Evolutionary conservation across 2,797 vertebrate species (phyloP).

Genomic region (Cercopithecus hamlyni): DNA sequence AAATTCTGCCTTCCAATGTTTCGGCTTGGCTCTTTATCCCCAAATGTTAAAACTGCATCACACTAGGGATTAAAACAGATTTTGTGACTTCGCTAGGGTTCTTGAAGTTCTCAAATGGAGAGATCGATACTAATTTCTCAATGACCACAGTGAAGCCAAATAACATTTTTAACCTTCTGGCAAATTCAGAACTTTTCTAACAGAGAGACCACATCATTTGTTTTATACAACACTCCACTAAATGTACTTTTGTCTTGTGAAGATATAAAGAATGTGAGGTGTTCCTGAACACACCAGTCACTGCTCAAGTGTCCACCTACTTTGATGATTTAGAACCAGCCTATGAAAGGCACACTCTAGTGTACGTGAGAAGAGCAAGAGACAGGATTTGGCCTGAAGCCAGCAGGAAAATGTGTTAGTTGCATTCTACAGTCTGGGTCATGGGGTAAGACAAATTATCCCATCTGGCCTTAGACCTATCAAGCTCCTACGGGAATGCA

Average conservation of each 20-base stretch:
- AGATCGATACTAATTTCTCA: not conserved
- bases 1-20: not conserved
- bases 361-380: slow-evolving; percentile 5
- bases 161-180: not conserved
- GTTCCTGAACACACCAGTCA: not conserved
- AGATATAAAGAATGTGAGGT: not conserved
- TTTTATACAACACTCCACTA: not conserved
- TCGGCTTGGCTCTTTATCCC: not conserved
- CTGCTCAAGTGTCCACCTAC: not conserved
- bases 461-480: slow-evolving; percentile 50
- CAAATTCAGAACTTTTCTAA: not conserved
- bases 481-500: slow-evolving; percentile 34
- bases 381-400: slow-evolving; percentile 58
- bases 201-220: not conserved
- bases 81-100: not conserved
- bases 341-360: not conserved
- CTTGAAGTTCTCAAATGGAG: not conserved
- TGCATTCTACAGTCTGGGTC: slow-evolving; percentile 75
- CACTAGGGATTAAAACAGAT: not conserved
- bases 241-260: not conserved
- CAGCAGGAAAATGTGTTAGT: slow-evolving; percentile 55
- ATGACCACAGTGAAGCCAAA: not conserved
- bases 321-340: slow-evolving; percentile 45
- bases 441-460: slow-evolving; percentile 77
- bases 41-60: not conserved